phyloP scores from a whole-genome alignment of 2,113 vertebrate species.

The Ginglymostoma cirratum region DNA sequence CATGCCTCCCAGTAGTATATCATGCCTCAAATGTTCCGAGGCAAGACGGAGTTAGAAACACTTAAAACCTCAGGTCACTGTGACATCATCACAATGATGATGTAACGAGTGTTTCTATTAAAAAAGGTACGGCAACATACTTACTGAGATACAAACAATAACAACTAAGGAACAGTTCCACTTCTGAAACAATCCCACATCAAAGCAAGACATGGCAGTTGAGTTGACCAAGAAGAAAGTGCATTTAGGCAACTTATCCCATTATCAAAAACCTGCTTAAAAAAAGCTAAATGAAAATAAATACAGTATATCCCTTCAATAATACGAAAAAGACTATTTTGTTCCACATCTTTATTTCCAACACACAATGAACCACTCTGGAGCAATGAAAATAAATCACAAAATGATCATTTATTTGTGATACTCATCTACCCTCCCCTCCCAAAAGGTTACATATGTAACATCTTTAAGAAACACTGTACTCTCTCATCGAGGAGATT shows the following conservation, averaged over 20 bases:
- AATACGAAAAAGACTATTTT: neutral
- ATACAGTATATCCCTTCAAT: neutral
- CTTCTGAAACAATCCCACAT: neutral
- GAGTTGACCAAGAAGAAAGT: neutral
- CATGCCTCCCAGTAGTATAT: no score
- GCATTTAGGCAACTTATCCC: neutral
- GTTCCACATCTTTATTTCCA: constrained; percentile 11
- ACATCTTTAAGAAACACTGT: neutral
- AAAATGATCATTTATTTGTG: neutral
- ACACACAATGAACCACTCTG: constrained; percentile 16
- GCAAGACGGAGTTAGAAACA: no score
- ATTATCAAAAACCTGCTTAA: no score
- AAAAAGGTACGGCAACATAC: no score
- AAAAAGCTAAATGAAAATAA: neutral
- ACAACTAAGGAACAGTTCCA: neutral
- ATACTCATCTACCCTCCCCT: no score
- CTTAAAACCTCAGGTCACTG: no score
- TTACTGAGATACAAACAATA: no score
- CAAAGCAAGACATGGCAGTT: neutral
- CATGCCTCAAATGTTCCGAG: no score
- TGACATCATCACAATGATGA: no score
- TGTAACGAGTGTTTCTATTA: no score
- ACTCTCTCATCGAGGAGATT: neutral
- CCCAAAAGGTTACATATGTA: neutral
- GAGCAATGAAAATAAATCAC: constrained; percentile 22